Base-by-base conservation (phyloP, 2,113 vertebrate genomes). In the Lynx canadensis region DNA sequence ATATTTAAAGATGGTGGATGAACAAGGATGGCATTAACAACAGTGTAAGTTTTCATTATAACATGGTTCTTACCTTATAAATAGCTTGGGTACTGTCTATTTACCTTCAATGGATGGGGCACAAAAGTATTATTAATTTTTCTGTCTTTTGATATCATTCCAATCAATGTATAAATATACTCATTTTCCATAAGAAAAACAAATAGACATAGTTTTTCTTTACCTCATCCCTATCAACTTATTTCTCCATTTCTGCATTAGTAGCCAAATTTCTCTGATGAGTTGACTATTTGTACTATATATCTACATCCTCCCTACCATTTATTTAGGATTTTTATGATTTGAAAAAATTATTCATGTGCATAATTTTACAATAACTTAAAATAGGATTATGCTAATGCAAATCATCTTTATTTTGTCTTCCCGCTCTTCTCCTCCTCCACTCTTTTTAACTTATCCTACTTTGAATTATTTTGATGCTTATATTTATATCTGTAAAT, bases 321-420 rank as follows among this genome's bases (percentile, higher is more conserved):
- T 88, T 88, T 23, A 33, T 12, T 88, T 60, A 81, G 31, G 55
- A 18, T 27, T 60, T 60, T 92, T 78, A 82, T 57, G 73, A 74
- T 31, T 91, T 96, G 41, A 73, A 94, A 81, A 94, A 73, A 91
- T 10, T 82, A 83, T 68, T 50, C 27, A 29, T 69, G 33, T 82
- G 8, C 19, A 69, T 69, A 83, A 88, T 83, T 91, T 94, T 69
- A 92, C 11, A 60, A 29, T 81, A 86, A 82, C 66, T 87, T 91
- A 68, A 55, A 68, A 38, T 50, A 74, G 29, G 11, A 69, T 57
- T 88, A 41, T 10, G 69, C 41, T 82, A 92, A 63, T 94, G 60
- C 83, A 83, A 87, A 76, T 1, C 27, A 83, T 36, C 13, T 29
- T 18, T 57, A 83, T 88, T 95, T 94, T 83, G 16, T 86, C 31